These are phyloP conservation scores for Ectropis grisescens DNA, from an alignment of 1,140 invertebrate genomes.

Conservation along the genomic window DNA sequence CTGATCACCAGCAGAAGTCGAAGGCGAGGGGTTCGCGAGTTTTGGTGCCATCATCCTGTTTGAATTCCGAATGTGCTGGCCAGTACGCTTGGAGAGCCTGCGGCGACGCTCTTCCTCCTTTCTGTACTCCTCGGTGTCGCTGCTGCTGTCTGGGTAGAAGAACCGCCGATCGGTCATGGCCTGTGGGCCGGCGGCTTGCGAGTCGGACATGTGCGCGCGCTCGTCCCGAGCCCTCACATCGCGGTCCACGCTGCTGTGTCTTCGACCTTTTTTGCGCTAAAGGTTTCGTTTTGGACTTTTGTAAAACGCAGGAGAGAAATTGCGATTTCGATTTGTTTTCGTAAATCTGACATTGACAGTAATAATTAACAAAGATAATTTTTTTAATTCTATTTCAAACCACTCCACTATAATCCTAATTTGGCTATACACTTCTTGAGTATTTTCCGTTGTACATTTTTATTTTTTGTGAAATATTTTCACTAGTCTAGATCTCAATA, in stretches of 20 bases:
- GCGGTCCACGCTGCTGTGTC: conserved; percentile 28
- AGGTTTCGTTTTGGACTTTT: no score
- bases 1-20: conserved; percentile 42
- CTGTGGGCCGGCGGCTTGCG: conserved; percentile 42
- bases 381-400: no score
- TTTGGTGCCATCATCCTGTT: conserved; percentile 34
- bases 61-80: conserved; percentile 27
- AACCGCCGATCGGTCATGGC: conserved; percentile 52
- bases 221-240: conserved; percentile 49
- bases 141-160: conserved; percentile 56
- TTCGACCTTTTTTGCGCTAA: conserved; percentile 1
- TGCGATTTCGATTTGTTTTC: no score
- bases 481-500: no score
- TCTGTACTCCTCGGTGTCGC: conserved; percentile 56
- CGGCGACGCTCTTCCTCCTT: conserved; percentile 49
- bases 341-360: no score
- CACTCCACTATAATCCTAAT: no score
- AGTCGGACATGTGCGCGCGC: conserved; percentile 52
- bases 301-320: no score
- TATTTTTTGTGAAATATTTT: no score
- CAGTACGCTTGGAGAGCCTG: conserved; percentile 50
- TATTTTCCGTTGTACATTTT: no score
- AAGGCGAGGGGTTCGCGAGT: conserved; percentile 38
- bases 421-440: no score
- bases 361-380: no score